Percentiles rank a stretch among this genome's conserved stretches.
Evolutionary conservation across 2,888 invertebrate species (phyloP).

Genomic region (Cryptocephalus moraei): DNA sequence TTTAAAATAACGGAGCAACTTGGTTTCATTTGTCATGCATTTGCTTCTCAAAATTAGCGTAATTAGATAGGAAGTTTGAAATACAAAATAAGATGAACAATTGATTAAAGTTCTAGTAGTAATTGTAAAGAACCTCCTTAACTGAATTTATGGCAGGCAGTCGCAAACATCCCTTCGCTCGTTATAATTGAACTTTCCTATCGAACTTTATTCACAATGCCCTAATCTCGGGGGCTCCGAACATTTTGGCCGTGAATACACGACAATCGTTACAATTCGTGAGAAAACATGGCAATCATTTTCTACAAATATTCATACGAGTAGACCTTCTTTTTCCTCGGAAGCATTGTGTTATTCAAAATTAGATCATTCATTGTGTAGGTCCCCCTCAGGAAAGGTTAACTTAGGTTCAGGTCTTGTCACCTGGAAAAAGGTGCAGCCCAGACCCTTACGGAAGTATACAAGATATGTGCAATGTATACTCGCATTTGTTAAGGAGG

Average conservation of each 20-base stretch:
- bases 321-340: slow-evolving; percentile 18
- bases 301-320: slow-evolving; percentile 27
- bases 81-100: too few relatives aligned
- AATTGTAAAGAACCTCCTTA: too few relatives aligned
- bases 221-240: too few relatives aligned
- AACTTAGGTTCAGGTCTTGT: slow-evolving; percentile 27
- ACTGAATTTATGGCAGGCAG: too few relatives aligned
- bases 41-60: too few relatives aligned
- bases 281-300: slow-evolving; percentile 20
- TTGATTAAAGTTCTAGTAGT: too few relatives aligned
- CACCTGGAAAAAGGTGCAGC: slow-evolving; percentile 22
- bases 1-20: too few relatives aligned
- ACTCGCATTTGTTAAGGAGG: slow-evolving; percentile 6
- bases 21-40: too few relatives aligned
- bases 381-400: slow-evolving; percentile 25
- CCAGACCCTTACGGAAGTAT: slow-evolving; percentile 13
- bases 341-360: slow-evolving; percentile 33
- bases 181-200: slow-evolving; percentile 2
- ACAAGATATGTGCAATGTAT: slow-evolving; percentile 2
- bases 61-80: too few relatives aligned
- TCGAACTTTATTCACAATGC: too few relatives aligned
- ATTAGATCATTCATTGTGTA: slow-evolving; percentile 36
- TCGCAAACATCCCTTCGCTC: background rate
- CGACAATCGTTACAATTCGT: slow-evolving; percentile 13
- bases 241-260: background rate